Conservation (phyloP, 2,888 invertebrate genomes). For the Ptychoptera contaminata region DNA sequence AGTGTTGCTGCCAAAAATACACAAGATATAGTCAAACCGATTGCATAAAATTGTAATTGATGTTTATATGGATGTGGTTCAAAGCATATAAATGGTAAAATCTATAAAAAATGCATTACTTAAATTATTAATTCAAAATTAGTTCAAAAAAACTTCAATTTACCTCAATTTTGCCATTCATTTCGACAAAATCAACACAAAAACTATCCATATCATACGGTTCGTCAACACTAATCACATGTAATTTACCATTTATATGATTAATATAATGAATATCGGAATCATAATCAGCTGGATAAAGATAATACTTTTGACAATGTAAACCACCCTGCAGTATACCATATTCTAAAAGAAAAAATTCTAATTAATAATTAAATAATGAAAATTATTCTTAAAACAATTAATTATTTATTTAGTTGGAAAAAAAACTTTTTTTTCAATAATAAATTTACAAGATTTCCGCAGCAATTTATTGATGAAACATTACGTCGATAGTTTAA, state of each 20-base stretch:
- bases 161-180: no score
- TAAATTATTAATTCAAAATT: background rate
- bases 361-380: no score
- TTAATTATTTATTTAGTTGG: no score
- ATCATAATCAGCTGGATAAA: background rate
- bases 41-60: background rate
- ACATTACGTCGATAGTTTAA: no score
- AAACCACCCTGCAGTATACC: background rate
- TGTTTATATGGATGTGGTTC: background rate
- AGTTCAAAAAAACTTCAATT: no score
- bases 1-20: slow-evolving; percentile 47
- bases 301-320: background rate
- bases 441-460: no score
- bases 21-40: slow-evolving; percentile 41
- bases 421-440: no score
- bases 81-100: background rate
- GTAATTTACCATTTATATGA: background rate
- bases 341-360: no score
- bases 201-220: background rate
- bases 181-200: background rate
- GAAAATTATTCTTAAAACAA: no score
- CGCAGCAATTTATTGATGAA: no score
- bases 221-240: background rate
- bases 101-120: background rate
- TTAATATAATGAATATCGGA: background rate